These are phyloP conservation scores for Drosophila ambigua DNA, from an alignment of 1,140 invertebrate species.

Conservation along the genomic window DNA sequence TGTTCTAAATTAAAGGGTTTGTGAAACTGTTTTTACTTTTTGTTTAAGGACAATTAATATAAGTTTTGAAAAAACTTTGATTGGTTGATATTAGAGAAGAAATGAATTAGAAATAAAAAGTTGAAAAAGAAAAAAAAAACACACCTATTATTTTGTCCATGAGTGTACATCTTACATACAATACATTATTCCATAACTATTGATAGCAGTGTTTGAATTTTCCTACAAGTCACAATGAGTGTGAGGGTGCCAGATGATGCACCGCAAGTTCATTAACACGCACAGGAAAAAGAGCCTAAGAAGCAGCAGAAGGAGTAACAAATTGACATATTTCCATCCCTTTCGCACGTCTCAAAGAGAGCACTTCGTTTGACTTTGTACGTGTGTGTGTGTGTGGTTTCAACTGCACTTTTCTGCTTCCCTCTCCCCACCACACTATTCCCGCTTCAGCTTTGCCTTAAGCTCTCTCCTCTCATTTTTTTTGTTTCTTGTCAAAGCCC, in stretches of 20 bases:
- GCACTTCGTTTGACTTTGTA: constrained; percentile 1
- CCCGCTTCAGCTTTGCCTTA: constrained; percentile 32
- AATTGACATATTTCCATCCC: constrained; percentile 3
- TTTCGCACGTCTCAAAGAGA: background rate
- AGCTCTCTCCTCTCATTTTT: constrained; percentile 20
- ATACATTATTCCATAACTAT: constrained; percentile 26
- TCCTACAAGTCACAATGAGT: constrained; percentile 6
- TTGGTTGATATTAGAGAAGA: no score
- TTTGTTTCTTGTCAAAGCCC: constrained; percentile 48
- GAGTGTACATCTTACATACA: constrained; percentile 2
- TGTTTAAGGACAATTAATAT: no score
- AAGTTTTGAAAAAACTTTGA: no score
- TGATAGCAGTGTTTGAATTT: constrained; percentile 48
- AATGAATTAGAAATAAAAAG: no score
- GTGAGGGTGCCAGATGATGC: constrained; percentile 2
- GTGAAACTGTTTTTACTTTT: no score
- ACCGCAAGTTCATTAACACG: constrained; percentile 50
- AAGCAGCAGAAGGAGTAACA: background rate
- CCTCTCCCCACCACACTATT: constrained; percentile 1
- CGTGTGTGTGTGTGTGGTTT: constrained; percentile 49
- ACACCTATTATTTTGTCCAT: no score
- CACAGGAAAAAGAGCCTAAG: background rate
- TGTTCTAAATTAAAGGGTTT: no score
- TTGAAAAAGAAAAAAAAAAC: no score
- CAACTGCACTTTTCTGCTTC: constrained; percentile 56